Percentiles rank a stretch among this genome's conserved stretches.
Conservation (phyloP, 92 coral and sea anemone genomes). For the Porites lobata region DNA sequence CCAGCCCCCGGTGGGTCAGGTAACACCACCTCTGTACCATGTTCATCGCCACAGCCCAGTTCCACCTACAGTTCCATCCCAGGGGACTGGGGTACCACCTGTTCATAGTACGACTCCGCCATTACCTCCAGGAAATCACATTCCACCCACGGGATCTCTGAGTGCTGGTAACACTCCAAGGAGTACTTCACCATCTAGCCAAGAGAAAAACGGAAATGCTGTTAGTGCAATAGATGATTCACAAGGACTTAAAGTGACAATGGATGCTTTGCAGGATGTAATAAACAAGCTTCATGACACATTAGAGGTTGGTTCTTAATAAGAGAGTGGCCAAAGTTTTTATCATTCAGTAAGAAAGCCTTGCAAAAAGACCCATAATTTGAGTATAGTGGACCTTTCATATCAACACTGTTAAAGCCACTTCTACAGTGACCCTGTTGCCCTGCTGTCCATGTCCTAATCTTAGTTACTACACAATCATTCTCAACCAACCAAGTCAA, state of each 20-base stretch:
- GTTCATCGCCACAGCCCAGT: conserved; percentile 27
- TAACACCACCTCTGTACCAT: conserved; percentile 56
- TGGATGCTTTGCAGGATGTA: conserved; percentile 98
- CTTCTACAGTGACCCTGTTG: too few relatives aligned
- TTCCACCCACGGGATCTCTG: conserved; percentile 62
- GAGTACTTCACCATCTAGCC: conserved; percentile 80
- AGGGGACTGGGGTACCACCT: conserved; percentile 31
- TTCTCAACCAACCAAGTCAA: too few relatives aligned
- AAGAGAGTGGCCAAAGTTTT: neutral
- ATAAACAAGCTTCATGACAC: conserved; percentile 77
- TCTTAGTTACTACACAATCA: too few relatives aligned
- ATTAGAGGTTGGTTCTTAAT: conserved; percentile 54
- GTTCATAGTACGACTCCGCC: conserved; percentile 78
- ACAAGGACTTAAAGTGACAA: conserved; percentile 90
- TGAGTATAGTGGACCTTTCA: too few relatives aligned
- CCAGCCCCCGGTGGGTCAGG: conserved; percentile 59
- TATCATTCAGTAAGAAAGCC: too few relatives aligned
- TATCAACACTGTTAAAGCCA: too few relatives aligned
- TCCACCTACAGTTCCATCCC: conserved; percentile 27
- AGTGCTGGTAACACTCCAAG: conserved; percentile 95
- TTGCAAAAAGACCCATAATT: too few relatives aligned
- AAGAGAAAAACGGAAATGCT: conserved; percentile 55
- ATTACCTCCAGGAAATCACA: conserved; percentile 39
- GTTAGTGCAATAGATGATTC: conserved; percentile 74
- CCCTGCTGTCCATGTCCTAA: too few relatives aligned